These are phyloP conservation scores for Blastobasis lacticolella DNA, from an alignment of 2,888 invertebrate species.

Conservation along the genomic window DNA sequence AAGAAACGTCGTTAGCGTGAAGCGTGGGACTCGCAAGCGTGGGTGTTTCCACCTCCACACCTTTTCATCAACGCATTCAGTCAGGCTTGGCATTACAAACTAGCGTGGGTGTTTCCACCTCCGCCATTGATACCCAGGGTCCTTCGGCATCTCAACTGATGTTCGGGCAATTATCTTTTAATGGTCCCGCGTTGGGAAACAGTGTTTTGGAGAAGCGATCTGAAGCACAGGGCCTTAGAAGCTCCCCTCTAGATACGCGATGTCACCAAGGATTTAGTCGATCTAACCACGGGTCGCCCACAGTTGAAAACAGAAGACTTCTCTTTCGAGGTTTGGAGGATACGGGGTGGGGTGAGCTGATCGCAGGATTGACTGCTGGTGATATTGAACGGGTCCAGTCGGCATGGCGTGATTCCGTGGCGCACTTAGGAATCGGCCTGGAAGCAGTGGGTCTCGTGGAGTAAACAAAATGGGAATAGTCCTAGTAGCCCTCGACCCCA, in stretches of 20 bases:
- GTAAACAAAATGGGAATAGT: too few relatives aligned
- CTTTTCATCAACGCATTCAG: slow-evolving; percentile 13
- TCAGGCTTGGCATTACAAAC: slow-evolving; percentile 5
- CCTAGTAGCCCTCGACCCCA: too few relatives aligned
- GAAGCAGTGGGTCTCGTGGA: too few relatives aligned
- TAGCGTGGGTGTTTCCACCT: slow-evolving; percentile 14
- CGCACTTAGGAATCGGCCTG: too few relatives aligned
- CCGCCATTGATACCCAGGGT: slow-evolving; percentile 12
- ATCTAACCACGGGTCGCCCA: slow-evolving; percentile 8
- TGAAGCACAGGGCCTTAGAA: too few relatives aligned
- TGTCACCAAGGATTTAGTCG: slow-evolving; percentile 6
- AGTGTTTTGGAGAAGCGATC: too few relatives aligned
- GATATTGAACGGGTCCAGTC: slow-evolving; percentile 1
- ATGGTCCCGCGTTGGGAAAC: too few relatives aligned
- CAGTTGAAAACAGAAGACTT: slow-evolving; percentile 8
- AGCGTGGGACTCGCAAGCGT: too few relatives aligned
- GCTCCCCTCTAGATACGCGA: slow-evolving; percentile 9
- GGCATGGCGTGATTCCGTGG: too few relatives aligned
- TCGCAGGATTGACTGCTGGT: background rate
- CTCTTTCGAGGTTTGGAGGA: slow-evolving; percentile 12
- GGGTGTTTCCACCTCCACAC: too few relatives aligned
- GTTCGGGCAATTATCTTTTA: too few relatives aligned
- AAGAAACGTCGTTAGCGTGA: too few relatives aligned
- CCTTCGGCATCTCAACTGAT: slow-evolving; percentile 8
- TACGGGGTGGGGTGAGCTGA: slow-evolving; percentile 14